A percentile compares a stretch with the other conserved stretches of the same genome.
phyloP scores from a whole-genome alignment of 2,888 invertebrate species.

The Horisme vitalbata region DNA sequence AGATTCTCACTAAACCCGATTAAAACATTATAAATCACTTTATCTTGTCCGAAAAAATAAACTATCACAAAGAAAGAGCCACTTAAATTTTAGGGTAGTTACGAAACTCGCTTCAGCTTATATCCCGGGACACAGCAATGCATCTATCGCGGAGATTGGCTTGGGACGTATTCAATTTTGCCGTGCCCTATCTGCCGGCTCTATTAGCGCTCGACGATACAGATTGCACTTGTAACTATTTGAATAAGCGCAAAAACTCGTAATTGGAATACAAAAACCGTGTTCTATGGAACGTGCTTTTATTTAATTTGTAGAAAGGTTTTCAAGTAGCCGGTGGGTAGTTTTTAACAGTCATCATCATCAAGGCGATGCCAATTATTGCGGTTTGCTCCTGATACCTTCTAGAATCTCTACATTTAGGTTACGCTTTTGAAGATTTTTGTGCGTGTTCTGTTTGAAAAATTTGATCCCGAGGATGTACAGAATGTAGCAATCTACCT shows the following conservation, averaged over 20 bases:
- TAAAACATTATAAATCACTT: too few species aligned
- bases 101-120: conserved; percentile 24
- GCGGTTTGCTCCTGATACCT: too few species aligned
- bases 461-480: too few species aligned
- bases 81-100: not conserved
- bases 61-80: too few species aligned
- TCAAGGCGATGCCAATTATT: too few species aligned
- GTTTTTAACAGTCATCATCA: too few species aligned
- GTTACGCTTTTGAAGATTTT: too few species aligned
- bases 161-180: conserved; percentile 79
- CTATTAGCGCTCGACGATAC: conserved; percentile 61
- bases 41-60: too few species aligned
- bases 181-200: conserved; percentile 66
- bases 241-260: conserved; percentile 27
- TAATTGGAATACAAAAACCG: conserved; percentile 12
- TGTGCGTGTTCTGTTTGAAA: too few species aligned
- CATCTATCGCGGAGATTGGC: conserved; percentile 75
- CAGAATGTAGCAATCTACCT: too few species aligned
- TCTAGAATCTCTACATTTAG: too few species aligned
- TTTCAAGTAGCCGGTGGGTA: not conserved
- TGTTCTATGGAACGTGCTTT: conserved; percentile 8
- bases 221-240: conserved; percentile 43
- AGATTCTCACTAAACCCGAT: too few species aligned
- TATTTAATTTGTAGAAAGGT: conserved; percentile 5
- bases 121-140: conserved; percentile 34